Base-by-base conservation (phyloP, 2,888 invertebrate genomes). In the Drosophila ezoana region DNA sequence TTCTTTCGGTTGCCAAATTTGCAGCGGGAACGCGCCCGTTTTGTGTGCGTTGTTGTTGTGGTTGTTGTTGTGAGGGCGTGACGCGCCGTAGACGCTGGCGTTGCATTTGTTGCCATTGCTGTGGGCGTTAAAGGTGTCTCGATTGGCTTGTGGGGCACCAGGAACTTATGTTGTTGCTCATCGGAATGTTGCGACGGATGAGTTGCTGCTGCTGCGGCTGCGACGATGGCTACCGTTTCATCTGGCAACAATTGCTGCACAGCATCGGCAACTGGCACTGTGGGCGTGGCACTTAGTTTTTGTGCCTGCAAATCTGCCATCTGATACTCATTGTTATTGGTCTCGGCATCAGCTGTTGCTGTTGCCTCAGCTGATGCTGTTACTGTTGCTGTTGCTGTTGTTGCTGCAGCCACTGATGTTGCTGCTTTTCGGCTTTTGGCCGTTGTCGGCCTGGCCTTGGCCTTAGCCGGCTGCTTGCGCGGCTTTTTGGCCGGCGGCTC, bases 1-100 rank as follows among this genome's bases (percentile, higher is more conserved):
- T 91, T 90, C 75, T 91, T 92, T 3, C 91, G 90, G 51, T 86
- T 90, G n/a, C 92, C 90, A 64, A 92, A 92, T 70, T 91, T 92
- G 70, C 91, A 89, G 3, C 92, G 91, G 13, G 92, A 91, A 32
- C 92, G 90, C 38, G 89, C 87, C n/a, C 92, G 90, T 60, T 92
- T 92, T 35, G 86, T 79, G 23, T 82, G 86, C 48, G 86, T 60
- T 28, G 75, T 13, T 60, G 66, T 1, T 23, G 63, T 0, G 38
- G 43, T 10, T 54, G 70, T 1, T 23, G 56, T 5, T 23, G 10
- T 51, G 45, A 4, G 14, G 49, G 10, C 28, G 33, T 62, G 59
- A 23, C 47, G 52, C 35, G 43, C 20, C 35, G 76, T 8, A 40
- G 47, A 51, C 14, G 64, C 35, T 23, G 51, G 4, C 41, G 52